These are phyloP conservation scores for Drosophila algonquin DNA, from an alignment of 2,888 invertebrate species.

Conservation along the genomic window DNA sequence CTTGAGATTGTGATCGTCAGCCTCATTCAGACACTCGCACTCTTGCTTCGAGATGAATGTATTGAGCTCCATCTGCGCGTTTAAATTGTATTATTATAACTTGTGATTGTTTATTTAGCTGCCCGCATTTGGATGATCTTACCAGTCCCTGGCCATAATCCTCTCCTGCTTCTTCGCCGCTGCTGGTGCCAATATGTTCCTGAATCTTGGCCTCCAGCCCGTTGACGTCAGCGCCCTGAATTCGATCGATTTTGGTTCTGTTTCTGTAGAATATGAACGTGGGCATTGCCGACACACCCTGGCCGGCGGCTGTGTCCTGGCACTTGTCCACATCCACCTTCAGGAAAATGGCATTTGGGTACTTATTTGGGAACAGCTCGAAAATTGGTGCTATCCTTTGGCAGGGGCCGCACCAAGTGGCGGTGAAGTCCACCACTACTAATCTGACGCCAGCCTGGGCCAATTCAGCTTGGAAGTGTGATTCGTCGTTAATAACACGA, in stretches of 20 bases:
- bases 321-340: constrained; percentile 96
- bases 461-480: constrained; percentile 93
- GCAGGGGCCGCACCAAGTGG: constrained; percentile 99
- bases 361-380: constrained; percentile 93
- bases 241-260: constrained; percentile 91
- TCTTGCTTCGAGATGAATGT: constrained; percentile 94
- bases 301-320: constrained; percentile 92
- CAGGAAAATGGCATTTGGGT: constrained; percentile 94
- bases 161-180: constrained; percentile 90
- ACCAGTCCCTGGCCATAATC: constrained; percentile 86
- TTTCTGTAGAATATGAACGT: constrained; percentile 98
- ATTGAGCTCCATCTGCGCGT: constrained; percentile 92
- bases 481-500: constrained; percentile 84
- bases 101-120: neutral
- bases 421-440: constrained; percentile 97
- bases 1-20: constrained; percentile 94
- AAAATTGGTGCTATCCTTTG: constrained; percentile 96
- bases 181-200: constrained; percentile 88
- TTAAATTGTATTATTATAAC: neutral
- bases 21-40: constrained; percentile 98
- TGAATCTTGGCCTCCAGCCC: constrained; percentile 94
- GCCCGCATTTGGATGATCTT: constrained; percentile 4
- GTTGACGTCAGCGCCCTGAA: constrained; percentile 94
- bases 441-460: constrained; percentile 93
- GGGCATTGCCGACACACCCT: constrained; percentile 98